phyloP scores from a whole-genome alignment of 1,140 invertebrate species.

The Eriocheir sinensis region DNA sequence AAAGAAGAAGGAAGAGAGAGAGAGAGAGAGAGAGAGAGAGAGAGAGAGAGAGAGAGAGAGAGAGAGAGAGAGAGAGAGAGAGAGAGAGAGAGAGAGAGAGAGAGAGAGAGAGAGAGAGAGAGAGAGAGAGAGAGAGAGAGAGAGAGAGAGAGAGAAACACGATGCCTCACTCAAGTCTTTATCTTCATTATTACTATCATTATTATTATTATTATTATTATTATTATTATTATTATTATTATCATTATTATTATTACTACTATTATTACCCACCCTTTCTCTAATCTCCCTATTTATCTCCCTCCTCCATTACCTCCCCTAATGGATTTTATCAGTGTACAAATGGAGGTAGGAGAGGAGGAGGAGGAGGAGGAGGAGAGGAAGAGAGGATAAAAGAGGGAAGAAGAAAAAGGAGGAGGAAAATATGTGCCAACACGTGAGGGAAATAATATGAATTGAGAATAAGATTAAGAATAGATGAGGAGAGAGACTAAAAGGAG shows the following conservation, averaged over 20 bases:
- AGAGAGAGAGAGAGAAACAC: not conserved
- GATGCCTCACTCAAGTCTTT: not conserved
- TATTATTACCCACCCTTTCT: too few relatives aligned
- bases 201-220: not conserved
- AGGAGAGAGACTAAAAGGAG: too few relatives aligned
- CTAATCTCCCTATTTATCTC: too few relatives aligned
- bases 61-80: too few relatives aligned
- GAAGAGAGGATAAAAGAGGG: conserved; percentile 3
- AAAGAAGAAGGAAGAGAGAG: not conserved
- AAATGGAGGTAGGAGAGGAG: too few relatives aligned
- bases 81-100: not conserved
- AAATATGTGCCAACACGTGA: not conserved
- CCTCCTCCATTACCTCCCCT: too few relatives aligned
- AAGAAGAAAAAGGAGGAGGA: not conserved
- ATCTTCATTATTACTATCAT: not conserved
- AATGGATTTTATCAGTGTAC: too few relatives aligned
- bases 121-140: conserved; percentile 9
- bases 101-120: conserved; percentile 1
- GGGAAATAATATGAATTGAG: too few relatives aligned
- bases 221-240: not conserved
- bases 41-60: too few relatives aligned
- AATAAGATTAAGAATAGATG: too few relatives aligned
- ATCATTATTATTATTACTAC: not conserved
- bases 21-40: too few relatives aligned
- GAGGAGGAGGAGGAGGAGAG: too few relatives aligned